Evolutionary conservation across 2,113 vertebrate genomes (phyloP).

Genomic region (Hydrolagus affinis): DNA sequence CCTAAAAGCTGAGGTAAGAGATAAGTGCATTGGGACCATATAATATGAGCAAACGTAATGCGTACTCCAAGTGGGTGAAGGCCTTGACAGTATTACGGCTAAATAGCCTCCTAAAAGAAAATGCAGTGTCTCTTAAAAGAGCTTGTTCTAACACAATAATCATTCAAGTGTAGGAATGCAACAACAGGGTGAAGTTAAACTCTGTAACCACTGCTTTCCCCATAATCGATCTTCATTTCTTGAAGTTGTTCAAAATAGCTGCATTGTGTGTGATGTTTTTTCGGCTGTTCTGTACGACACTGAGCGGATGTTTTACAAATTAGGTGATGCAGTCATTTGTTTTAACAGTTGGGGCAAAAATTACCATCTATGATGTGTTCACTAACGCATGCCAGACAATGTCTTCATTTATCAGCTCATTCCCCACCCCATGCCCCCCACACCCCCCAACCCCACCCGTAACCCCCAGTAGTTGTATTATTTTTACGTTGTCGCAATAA

Average conservation of each 20-base stretch:
- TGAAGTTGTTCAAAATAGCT: background rate
- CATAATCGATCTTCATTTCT: background rate
- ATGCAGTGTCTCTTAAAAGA: background rate
- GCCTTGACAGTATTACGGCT: background rate
- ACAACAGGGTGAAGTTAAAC: background rate
- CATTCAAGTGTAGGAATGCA: background rate
- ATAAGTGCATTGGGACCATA: constrained; percentile 5
- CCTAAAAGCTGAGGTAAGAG: constrained; percentile 14
- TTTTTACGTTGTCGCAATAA: too few species aligned
- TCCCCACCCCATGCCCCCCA: too few species aligned
- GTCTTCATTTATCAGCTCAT: too few species aligned
- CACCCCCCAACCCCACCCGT: too few species aligned
- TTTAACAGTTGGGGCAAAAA: too few species aligned
- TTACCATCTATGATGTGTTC: too few species aligned
- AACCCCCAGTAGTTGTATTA: too few species aligned
- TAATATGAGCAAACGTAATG: background rate
- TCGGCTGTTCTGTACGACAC: too few species aligned
- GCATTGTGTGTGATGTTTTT: background rate
- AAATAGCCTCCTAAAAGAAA: background rate
- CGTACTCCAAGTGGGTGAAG: background rate
- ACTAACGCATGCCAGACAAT: too few species aligned
- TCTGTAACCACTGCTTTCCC: background rate
- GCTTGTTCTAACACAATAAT: background rate
- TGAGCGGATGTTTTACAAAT: too few species aligned
- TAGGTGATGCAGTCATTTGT: too few species aligned